These are phyloP conservation scores for Latrodectus hesperus DNA, from an alignment of 2,888 invertebrate genomes.

Conservation along the genomic window DNA sequence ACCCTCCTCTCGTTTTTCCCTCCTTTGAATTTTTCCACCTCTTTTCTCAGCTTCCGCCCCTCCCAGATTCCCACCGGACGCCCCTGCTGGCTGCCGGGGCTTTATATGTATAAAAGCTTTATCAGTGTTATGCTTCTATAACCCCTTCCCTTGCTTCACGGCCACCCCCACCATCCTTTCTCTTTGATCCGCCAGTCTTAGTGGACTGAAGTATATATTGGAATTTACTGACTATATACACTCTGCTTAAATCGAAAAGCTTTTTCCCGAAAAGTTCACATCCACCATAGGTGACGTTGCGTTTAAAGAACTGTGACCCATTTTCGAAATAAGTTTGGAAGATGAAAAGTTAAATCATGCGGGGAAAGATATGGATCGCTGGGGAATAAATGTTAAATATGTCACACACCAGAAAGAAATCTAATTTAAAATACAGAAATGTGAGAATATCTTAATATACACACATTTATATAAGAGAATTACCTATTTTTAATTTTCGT, in stretches of 20 bases:
- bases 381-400: too few species aligned
- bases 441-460: too few species aligned
- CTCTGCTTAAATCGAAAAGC: neutral
- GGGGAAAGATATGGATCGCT: too few species aligned
- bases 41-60: constrained; percentile 1
- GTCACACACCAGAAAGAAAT: too few species aligned
- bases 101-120: constrained; percentile 51
- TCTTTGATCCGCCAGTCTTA: constrained; percentile 58
- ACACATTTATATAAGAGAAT: too few species aligned
- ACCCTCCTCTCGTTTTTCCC: neutral
- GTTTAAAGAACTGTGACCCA: too few species aligned
- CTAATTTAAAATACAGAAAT: too few species aligned
- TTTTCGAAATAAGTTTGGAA: too few species aligned
- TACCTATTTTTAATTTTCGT: too few species aligned
- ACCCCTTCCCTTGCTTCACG: constrained; percentile 14
- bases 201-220: constrained; percentile 24
- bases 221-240: neutral
- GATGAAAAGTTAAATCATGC: too few species aligned
- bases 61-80: neutral
- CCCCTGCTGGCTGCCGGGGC: constrained; percentile 13
- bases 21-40: constrained; percentile 43
- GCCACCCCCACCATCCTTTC: neutral
- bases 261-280: neutral
- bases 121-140: constrained; percentile 24
- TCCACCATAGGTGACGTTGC: too few species aligned